Evolutionary conservation across 2,797 vertebrate species (phyloP), one percentile per base, ranked within the genome.

Genomic region (Huso huso): DNA sequence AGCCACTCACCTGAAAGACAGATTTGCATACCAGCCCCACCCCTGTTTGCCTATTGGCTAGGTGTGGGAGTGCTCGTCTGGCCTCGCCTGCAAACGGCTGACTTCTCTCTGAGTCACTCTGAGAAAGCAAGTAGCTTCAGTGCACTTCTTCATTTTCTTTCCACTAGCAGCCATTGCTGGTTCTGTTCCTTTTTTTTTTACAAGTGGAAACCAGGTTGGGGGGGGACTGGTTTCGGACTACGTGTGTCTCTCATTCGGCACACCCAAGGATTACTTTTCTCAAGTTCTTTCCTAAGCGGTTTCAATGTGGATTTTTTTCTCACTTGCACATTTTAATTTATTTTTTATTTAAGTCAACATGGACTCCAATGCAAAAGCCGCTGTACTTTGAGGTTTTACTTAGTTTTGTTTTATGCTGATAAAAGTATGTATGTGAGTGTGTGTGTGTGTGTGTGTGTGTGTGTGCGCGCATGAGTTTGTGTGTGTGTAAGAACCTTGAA

Each of bases 81-180:
- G 77, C 80, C 78, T 74, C 74, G 68, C 68, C 78, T 79, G 79
- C 83, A 84, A 89, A 85, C 90, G 85, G 86, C 80, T 82, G 79
- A 71, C 73, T 58, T 77, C 81, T 83, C 79, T 63, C 73, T 90
- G 88, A 89, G 83, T 91, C 87, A 90, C 75, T 84, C 86, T 80
- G 82, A 88, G 87, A 87, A 85, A 79, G 84, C 83, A 78, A 86
- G 86, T 88, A 85, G 80, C 87, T 86, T 82, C 83, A 81, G 76
- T 79, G 74, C 78, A 90, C 85, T 90, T 89, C 86, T 89, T 79
- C 82, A 86, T 89, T 86, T 80, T 75, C 64, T 76, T 86, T 82
- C 76, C 73, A 77, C 78, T 73, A 78, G 81, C 79, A 86, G 78
- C 81, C 78, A 84, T 84, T 84, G 72, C 81, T 76, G 80, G 82